Conservation (phyloP, 2,888 invertebrate genomes). For the Orchestes rusci region DNA sequence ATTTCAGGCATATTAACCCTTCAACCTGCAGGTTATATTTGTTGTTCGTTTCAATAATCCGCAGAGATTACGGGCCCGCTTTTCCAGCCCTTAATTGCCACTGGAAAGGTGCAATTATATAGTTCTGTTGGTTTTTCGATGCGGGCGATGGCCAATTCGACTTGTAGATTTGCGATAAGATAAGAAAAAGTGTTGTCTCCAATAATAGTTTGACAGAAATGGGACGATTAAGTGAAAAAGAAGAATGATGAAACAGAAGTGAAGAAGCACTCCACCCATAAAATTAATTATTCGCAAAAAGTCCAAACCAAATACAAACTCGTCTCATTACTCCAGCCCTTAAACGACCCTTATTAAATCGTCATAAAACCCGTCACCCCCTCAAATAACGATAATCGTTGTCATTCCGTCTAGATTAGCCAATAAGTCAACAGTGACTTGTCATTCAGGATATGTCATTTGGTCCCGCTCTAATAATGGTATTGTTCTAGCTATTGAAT, state of each 20-base stretch:
- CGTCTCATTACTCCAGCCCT: background rate
- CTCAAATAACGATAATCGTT: constrained; percentile 38
- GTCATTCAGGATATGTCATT: constrained; percentile 36
- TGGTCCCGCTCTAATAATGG: constrained; percentile 33
- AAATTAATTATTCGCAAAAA: too few species aligned
- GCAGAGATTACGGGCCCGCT: constrained; percentile 14
- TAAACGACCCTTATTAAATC: constrained; percentile 11
- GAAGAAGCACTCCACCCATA: too few species aligned
- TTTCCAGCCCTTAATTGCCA: constrained; percentile 14
- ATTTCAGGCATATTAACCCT: constrained; percentile 46
- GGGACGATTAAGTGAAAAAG: too few species aligned
- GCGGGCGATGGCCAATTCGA: too few species aligned
- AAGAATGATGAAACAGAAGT: too few species aligned
- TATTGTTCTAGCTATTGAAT: constrained; percentile 30
- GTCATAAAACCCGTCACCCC: constrained; percentile 21
- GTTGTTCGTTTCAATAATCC: constrained; percentile 20
- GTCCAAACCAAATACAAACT: too few species aligned
- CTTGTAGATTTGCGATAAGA: too few species aligned
- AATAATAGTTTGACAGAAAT: too few species aligned
- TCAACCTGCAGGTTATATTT: constrained; percentile 32
- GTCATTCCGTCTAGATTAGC: constrained; percentile 42
- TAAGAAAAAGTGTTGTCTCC: too few species aligned
- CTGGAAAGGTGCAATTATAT: constrained; percentile 15
- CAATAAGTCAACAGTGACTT: constrained; percentile 41
- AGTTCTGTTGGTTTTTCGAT: constrained; percentile 20